These are phyloP conservation scores for Ammodytes dubius DNA, from an alignment of 2,113 vertebrate species.

Conservation along the genomic window DNA sequence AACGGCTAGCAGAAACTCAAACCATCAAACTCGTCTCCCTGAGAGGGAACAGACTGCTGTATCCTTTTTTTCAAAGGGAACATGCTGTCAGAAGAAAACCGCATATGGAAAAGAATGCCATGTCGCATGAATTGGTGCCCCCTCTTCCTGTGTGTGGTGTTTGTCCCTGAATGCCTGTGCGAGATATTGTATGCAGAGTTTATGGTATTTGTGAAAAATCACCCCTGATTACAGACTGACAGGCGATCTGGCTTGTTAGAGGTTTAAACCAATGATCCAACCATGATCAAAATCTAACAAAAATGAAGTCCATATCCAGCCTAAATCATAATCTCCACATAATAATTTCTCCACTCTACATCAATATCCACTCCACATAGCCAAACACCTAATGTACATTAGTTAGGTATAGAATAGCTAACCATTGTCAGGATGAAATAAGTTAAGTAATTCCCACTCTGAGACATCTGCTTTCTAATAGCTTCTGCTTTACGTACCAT, in stretches of 20 bases:
- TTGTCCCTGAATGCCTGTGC: slow-evolving; percentile 34
- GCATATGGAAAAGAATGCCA: slow-evolving; percentile 77
- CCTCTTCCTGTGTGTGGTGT: slow-evolving; percentile 30
- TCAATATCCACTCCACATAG: too few species aligned
- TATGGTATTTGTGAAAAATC: slow-evolving; percentile 57
- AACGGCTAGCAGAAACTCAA: not conserved
- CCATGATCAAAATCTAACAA: not conserved
- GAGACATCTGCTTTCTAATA: slow-evolving; percentile 21
- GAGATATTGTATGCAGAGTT: slow-evolving; percentile 31
- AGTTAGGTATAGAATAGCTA: too few species aligned
- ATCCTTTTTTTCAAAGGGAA: slow-evolving; percentile 34
- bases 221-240: slow-evolving; percentile 36
- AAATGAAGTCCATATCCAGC: not conserved
- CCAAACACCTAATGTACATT: too few species aligned
- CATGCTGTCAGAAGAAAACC: slow-evolving; percentile 59
- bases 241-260: not conserved
- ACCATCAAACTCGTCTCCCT: not conserved
- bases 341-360: not conserved
- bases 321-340: slow-evolving; percentile 7
- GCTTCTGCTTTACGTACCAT: slow-evolving; percentile 12
- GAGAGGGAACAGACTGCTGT: slow-evolving; percentile 16
- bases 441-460: not conserved
- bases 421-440: too few species aligned
- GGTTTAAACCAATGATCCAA: not conserved
- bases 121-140: slow-evolving; percentile 75